A percentile compares a stretch with the other conserved stretches of the same genome.
These are phyloP conservation scores for Luehdorfia chinensis DNA, from an alignment of 1,140 invertebrate species.

Conservation along the genomic window DNA sequence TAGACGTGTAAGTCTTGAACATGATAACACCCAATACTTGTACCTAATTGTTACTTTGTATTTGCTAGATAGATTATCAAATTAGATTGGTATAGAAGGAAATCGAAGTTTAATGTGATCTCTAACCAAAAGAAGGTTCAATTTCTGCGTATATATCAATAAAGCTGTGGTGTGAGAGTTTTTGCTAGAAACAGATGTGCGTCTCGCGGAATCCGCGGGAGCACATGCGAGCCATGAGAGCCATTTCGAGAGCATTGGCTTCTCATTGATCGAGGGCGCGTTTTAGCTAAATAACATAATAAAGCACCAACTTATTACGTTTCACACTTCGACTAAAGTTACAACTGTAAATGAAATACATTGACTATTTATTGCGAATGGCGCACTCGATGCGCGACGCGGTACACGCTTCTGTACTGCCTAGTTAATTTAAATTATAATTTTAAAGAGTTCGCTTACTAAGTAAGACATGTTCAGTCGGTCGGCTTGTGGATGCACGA, in stretches of 20 bases:
- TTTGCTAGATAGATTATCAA: constrained; percentile 76
- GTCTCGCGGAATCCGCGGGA: not conserved
- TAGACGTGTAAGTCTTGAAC: constrained; percentile 57
- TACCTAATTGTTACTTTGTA: constrained; percentile 76
- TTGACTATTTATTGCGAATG: constrained; percentile 1
- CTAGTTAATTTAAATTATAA: constrained; percentile 65
- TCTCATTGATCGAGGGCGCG: not conserved
- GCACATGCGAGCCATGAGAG: not conserved
- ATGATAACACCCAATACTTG: constrained; percentile 59
- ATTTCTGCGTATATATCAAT: constrained; percentile 22
- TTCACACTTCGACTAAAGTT: constrained; percentile 5
- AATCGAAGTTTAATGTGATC: constrained; percentile 58
- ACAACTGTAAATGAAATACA: constrained; percentile 1
- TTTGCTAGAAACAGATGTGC: constrained; percentile 4
- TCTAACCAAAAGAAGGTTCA: constrained; percentile 32
- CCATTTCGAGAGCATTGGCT: no score
- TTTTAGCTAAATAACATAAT: constrained; percentile 4
- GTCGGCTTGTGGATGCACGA: constrained; percentile 55
- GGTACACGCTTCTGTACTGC: constrained; percentile 30
- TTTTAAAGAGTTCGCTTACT: constrained; percentile 64
- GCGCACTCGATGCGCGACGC: constrained; percentile 10
- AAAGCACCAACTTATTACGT: constrained; percentile 2
- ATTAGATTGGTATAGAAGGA: constrained; percentile 69
- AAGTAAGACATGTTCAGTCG: constrained; percentile 57
- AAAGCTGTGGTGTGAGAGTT: no score